phyloP scores from a whole-genome alignment of 2,888 invertebrate genomes.

The Linyphia triangularis region DNA sequence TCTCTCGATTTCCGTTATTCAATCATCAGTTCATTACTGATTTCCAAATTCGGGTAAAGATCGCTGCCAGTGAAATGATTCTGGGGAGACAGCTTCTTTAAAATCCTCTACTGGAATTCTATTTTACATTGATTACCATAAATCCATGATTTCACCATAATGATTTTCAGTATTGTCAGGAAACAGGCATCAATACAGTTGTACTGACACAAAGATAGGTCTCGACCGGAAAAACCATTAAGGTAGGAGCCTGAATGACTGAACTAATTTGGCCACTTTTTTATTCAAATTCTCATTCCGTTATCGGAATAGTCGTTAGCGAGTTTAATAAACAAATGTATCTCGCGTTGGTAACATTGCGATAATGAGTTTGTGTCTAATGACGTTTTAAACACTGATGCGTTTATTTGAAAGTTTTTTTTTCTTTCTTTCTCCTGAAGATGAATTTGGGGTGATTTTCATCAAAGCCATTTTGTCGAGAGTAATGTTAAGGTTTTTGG shows the following conservation, averaged over 20 bases:
- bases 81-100: background rate
- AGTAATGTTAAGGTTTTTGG: background rate
- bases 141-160: conserved; percentile 47
- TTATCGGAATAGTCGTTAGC: conserved; percentile 45
- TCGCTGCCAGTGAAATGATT: background rate
- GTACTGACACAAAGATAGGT: conserved; percentile 10
- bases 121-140: conserved; percentile 48
- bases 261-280: conserved; percentile 16
- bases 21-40: background rate
- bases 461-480: background rate
- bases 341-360: background rate
- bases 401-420: conserved; percentile 3
- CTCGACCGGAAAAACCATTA: conserved; percentile 17
- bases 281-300: background rate
- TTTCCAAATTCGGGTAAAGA: background rate
- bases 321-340: conserved; percentile 50
- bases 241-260: background rate
- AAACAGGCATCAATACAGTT: conserved; percentile 21
- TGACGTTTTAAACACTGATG: conserved; percentile 47
- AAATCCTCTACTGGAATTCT: conserved; percentile 2
- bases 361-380: conserved; percentile 17
- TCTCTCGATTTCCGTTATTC: background rate
- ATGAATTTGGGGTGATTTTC: conserved; percentile 8
- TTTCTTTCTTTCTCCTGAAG: background rate
- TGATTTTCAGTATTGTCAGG: conserved; percentile 36